Evolutionary conservation across 1,140 invertebrate genomes (phyloP).

Genomic region (Reticulitermes speratus): DNA sequence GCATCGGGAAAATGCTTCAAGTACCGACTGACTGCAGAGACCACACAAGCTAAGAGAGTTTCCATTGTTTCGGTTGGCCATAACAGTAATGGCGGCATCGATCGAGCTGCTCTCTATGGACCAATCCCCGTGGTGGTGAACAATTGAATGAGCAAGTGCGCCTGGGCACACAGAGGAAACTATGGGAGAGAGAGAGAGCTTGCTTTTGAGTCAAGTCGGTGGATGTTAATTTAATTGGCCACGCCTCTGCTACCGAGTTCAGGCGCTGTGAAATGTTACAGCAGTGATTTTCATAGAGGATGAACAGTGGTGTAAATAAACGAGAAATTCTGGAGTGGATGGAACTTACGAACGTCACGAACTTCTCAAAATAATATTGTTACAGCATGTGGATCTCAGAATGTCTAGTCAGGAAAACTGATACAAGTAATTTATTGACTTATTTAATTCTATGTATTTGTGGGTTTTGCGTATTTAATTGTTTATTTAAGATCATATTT

Average conservation of each 20-base stretch:
- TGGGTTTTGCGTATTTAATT: too few species aligned
- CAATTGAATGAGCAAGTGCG: constrained; percentile 17
- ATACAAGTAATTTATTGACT: too few species aligned
- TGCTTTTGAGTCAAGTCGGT: constrained; percentile 1
- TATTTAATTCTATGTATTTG: too few species aligned
- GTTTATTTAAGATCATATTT: too few species aligned
- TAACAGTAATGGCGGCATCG: constrained; percentile 9
- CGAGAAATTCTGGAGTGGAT: too few species aligned
- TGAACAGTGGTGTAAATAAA: background rate
- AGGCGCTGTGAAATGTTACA: constrained; percentile 18
- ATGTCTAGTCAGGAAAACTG: too few species aligned
- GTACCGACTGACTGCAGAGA: background rate
- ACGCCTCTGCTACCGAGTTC: background rate
- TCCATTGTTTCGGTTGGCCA: constrained; percentile 17
- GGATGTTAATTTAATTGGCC: constrained; percentile 18
- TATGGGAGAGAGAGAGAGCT: background rate
- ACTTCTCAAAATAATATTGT: too few species aligned
- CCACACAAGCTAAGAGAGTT: constrained; percentile 3
- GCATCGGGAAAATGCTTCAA: background rate
- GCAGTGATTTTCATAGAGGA: background rate
- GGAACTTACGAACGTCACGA: too few species aligned
- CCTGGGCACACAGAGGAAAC: background rate
- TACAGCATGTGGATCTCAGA: too few species aligned
- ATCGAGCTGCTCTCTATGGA: constrained; percentile 17
- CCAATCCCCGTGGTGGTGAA: constrained; percentile 12